Evolutionary conservation across 2,113 vertebrate genomes (phyloP).

Genomic region (Albula goreensis): DNA sequence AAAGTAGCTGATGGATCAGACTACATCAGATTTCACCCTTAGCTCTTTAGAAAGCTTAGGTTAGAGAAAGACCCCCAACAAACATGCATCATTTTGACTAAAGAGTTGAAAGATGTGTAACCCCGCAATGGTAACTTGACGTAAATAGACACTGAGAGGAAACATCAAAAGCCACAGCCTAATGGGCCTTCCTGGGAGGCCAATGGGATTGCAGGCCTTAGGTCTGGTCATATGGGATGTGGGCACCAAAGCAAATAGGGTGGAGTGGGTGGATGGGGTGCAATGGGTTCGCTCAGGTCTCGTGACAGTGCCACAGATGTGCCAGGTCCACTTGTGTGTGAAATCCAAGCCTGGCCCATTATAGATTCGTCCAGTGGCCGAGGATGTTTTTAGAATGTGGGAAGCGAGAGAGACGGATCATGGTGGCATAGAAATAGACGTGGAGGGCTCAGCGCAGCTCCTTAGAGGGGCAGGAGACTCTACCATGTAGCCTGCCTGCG

Average conservation of each 20-base stretch:
- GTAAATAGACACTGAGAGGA: no score
- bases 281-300: conserved; percentile 38
- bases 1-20: background rate
- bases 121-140: no score
- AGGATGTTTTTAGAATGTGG: conserved; percentile 43
- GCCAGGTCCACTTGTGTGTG: conserved; percentile 34
- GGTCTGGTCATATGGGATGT: background rate
- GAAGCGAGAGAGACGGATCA: conserved; percentile 29
- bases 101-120: no score
- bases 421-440: conserved; percentile 37
- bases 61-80: background rate
- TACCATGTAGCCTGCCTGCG: conserved; percentile 42
- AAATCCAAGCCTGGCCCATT: conserved; percentile 40
- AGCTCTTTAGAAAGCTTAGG: background rate
- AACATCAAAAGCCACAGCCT: background rate
- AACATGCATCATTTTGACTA: no score
- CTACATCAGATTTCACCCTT: no score
- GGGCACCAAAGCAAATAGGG: background rate
- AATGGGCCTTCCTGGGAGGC: background rate
- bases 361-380: conserved; percentile 32
- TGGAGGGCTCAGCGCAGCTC: conserved; percentile 24
- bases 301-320: conserved; percentile 25
- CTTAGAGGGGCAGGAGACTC: background rate
- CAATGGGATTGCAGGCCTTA: background rate
- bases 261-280: conserved; percentile 19